Evolutionary conservation across 1,140 invertebrate genomes (phyloP), one percentile per base, ranked within the genome.

Genomic region (Ips typographus): DNA sequence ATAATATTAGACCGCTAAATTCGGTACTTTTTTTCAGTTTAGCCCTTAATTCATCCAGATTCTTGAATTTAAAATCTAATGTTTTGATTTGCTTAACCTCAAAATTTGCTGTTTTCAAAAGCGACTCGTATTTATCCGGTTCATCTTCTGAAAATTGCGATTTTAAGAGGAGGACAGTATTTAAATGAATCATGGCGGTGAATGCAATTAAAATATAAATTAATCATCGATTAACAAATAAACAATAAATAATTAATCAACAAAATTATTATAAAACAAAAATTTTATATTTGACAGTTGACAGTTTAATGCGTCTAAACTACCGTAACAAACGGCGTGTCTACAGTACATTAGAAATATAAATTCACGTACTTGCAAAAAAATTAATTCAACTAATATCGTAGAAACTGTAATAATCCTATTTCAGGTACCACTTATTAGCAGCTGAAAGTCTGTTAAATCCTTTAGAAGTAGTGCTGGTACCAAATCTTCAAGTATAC

Each of bases 1-100:
- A 82, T 49, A 84, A 79, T 40, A 84, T 73, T 61, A 84, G 73
- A 7, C 82, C 79, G 65, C 68, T 75, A 52, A 76, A 81, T 36
- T 72, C 49, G 58, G 75, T 63, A 40, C 75, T 71, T 62, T 78
- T 76, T 70, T 78, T 40, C 61, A 84, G 70, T 72, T 79, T 77
- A 36, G 74, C 58, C 39, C 71, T 69, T 57, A 84, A 72, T 39
- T 62, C 43, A 22, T 76, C 64, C 51, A 81, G 70, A 74, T 83
- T 83, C 69, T 74, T 76, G 71, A 77, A 83, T 56, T 77, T 65
- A 71, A 83, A 84, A 40, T 77, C 77, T 59, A 82, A 67, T 7
- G 78, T 76, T 72, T 80, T 78, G 44, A 80, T 66, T 61, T 72
- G 70, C 53, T 72, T 72, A 67, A 77, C 76, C 47, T 67, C 56